Base-by-base conservation (phyloP, 2,797 vertebrate genomes). In the Tapera naevia region DNA sequence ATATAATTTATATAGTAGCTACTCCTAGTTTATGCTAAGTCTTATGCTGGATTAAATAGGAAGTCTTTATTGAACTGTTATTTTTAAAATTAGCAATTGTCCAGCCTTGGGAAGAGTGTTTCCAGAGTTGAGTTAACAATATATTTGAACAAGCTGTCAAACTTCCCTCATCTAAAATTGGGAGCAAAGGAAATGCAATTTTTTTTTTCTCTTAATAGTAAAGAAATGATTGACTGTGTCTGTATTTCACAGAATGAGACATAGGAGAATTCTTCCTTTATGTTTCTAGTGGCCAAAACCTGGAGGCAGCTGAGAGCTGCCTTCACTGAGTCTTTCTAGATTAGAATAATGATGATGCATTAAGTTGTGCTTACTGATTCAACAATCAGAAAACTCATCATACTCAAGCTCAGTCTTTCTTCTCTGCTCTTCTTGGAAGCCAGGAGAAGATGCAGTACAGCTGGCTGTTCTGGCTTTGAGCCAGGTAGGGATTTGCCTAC, bases 401-500 rank as follows among this genome's bases (percentile, higher is more conserved):
- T 45, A 18, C 23, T 60, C 14, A 18, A 43, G 32, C n/a, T 86
- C 67, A 25, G 7, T 89, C 43, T 87, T 86, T 87, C 64, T 85
- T 87, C 69, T 35, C 39, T 80, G 67, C 61, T 48, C 48, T 80
- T 17, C 64, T 56, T 86, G 85, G 64, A 54, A 85, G 69, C 60
- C n/a, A 1, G 62, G 80, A 66, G 64, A 71, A n/a, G 67, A 58
- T 53, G 43, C 53, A 80, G 73, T 81, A 53, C 62, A 92, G 41
- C 87, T 91, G 86, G 45, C 61, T 92, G 3, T 56, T 60, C 82
- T 91, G 90, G 75, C 88, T 94, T 74, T n/a, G 24, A 89, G 90
- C 86, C 72, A 53, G 0, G 3, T 5, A 53, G 76, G 75, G 72
- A 80, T 91, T 91, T 94, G 75, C 76, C 62, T 89, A 39, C 54